phyloP scores from a whole-genome alignment of 2,888 invertebrate species.

The Caprella mutica region DNA sequence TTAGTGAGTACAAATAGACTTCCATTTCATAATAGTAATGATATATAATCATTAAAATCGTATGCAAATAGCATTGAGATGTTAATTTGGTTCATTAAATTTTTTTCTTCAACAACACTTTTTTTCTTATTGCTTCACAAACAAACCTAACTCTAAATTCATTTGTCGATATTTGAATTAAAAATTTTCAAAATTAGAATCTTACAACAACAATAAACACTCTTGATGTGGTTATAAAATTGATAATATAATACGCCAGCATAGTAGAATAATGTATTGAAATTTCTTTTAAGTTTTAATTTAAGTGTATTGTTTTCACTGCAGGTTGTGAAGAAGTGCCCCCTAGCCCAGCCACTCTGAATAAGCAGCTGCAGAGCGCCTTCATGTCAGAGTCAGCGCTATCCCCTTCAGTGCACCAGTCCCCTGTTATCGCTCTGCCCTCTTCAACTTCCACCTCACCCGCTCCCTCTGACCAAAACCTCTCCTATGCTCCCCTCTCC shows the following conservation, averaged over 20 bases:
- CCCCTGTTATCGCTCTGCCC: slow-evolving; percentile 13
- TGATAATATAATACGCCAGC: too few relatives aligned
- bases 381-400: slow-evolving; percentile 34
- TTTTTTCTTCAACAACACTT: too few relatives aligned
- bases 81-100: too few relatives aligned
- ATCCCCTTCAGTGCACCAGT: too few relatives aligned
- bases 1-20: slow-evolving; percentile 22
- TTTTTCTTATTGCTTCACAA: background rate
- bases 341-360: slow-evolving; percentile 33
- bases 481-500: background rate
- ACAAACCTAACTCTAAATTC: background rate
- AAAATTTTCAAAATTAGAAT: too few relatives aligned
- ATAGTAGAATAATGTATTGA: too few relatives aligned
- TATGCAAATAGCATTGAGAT: too few relatives aligned
- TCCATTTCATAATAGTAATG: background rate
- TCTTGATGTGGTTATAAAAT: too few relatives aligned
- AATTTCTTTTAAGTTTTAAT: too few relatives aligned
- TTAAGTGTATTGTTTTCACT: too few relatives aligned
- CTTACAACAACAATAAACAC: too few relatives aligned
- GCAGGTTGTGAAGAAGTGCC: slow-evolving; percentile 33
- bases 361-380: slow-evolving; percentile 33
- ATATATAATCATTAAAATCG: background rate
- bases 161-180: slow-evolving; percentile 3
- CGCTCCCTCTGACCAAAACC: slow-evolving; percentile 2
- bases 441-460: too few relatives aligned